Conservation (phyloP, 2,888 invertebrate species). For the Anthrax anthrax region DNA sequence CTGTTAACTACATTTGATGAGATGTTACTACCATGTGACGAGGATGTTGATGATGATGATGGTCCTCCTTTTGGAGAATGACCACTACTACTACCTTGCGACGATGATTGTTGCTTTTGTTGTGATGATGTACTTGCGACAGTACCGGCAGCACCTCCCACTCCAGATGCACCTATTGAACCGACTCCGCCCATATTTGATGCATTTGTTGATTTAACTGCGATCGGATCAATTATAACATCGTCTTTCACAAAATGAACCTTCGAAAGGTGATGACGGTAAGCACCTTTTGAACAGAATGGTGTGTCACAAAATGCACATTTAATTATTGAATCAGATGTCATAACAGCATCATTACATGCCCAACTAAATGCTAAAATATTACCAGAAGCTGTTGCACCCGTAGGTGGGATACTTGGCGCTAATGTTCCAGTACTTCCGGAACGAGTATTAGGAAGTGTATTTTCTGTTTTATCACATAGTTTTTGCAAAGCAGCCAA, state of each 20-base stretch:
- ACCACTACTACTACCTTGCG: constrained; percentile 5
- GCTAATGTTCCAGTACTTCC: constrained; percentile 35
- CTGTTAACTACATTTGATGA: neutral
- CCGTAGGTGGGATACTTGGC: constrained; percentile 20
- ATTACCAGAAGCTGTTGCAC: constrained; percentile 58
- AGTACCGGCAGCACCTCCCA: constrained; percentile 9
- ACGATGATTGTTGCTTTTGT: neutral
- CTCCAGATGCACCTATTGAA: constrained; percentile 20
- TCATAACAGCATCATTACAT: constrained; percentile 81
- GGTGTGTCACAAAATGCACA: constrained; percentile 92
- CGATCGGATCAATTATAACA: constrained; percentile 52
- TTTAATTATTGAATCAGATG: constrained; percentile 78
- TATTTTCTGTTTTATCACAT: constrained; percentile 78
- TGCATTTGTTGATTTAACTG: constrained; percentile 10
- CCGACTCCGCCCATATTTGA: constrained; percentile 33
- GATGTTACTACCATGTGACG: neutral
- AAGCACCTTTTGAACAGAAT: constrained; percentile 92
- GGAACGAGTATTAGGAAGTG: constrained; percentile 28
- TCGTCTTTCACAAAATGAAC: constrained; percentile 92
- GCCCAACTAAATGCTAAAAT: constrained; percentile 89
- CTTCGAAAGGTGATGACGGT: constrained; percentile 89
- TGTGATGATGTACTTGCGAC: neutral
- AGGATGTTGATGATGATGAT: constrained; percentile 16
- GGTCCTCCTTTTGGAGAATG: constrained; percentile 22
- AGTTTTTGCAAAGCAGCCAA: constrained; percentile 88